Conservation (phyloP, 1,140 invertebrate species). For the Phenacoccus solenopsis region DNA sequence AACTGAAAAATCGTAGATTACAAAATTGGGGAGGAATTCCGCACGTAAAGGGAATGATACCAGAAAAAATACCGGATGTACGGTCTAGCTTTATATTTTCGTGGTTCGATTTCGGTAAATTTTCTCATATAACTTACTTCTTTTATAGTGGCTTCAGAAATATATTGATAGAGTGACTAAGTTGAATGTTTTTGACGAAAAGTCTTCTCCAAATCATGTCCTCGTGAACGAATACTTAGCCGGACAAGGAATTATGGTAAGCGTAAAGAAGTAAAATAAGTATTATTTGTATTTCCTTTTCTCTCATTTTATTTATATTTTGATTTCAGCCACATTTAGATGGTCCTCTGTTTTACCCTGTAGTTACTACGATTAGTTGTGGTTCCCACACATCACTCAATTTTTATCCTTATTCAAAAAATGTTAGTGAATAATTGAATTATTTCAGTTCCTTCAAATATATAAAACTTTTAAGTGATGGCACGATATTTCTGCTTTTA, state of each 20-base stretch:
- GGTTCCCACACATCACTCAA: slow-evolving; percentile 81
- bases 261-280: too few species aligned
- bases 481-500: slow-evolving; percentile 5
- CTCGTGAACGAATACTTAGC: slow-evolving; percentile 90
- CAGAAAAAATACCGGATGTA: slow-evolving; percentile 69
- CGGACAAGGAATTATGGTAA: slow-evolving; percentile 82
- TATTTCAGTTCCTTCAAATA: too few species aligned
- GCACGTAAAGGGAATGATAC: slow-evolving; percentile 85
- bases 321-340: slow-evolving; percentile 71
- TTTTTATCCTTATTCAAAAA: slow-evolving; percentile 44
- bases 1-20: slow-evolving; percentile 73
- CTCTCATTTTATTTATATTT: slow-evolving; percentile 22
- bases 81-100: slow-evolving; percentile 23
- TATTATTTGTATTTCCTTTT: background rate
- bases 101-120: background rate
- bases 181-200: slow-evolving; percentile 58
- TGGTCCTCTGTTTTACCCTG: slow-evolving; percentile 85
- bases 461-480: too few species aligned
- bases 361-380: slow-evolving; percentile 82
- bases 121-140: background rate
- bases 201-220: slow-evolving; percentile 77
- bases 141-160: slow-evolving; percentile 59
- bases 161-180: slow-evolving; percentile 60
- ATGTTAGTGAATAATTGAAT: background rate
- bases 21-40: slow-evolving; percentile 96